Percentiles rank a stretch among this genome's conserved stretches.
Conservation (phyloP, 2,888 invertebrate species). For the Dugesia japonica region DNA sequence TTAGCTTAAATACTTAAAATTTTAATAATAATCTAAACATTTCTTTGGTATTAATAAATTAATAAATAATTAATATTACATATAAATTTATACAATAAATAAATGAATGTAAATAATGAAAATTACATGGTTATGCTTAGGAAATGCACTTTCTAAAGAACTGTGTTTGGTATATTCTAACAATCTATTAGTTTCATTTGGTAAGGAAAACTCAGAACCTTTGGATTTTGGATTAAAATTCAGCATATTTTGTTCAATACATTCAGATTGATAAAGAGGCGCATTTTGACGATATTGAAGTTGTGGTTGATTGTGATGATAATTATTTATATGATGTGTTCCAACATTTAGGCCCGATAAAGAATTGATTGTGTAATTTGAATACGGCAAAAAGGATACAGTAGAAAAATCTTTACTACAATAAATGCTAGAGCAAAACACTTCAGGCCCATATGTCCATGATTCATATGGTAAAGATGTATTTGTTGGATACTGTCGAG, state of each 20-base stretch:
- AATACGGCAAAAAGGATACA: not conserved
- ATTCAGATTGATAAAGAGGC: not conserved
- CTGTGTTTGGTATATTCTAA: not conserved
- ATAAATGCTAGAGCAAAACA: conserved; percentile 14
- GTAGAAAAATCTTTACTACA: not conserved
- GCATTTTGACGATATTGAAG: conserved; percentile 1
- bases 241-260: conserved; percentile 8
- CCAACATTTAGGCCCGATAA: conserved; percentile 7
- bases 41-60: no score
- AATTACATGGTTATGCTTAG: not conserved
- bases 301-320: conserved; percentile 10
- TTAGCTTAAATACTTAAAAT: no score
- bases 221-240: not conserved
- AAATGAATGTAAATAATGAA: no score
- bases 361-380: conserved; percentile 10
- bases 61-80: no score
- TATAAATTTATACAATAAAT: no score
- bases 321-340: not conserved
- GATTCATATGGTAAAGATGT: not conserved
- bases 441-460: not conserved
- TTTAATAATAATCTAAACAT: no score
- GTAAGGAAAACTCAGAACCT: not conserved
- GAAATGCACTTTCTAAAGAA: not conserved
- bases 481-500: not conserved
- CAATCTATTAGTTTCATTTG: not conserved